phyloP scores from a whole-genome alignment of 2,797 vertebrate species.

The Enteromius mattozi region DNA sequence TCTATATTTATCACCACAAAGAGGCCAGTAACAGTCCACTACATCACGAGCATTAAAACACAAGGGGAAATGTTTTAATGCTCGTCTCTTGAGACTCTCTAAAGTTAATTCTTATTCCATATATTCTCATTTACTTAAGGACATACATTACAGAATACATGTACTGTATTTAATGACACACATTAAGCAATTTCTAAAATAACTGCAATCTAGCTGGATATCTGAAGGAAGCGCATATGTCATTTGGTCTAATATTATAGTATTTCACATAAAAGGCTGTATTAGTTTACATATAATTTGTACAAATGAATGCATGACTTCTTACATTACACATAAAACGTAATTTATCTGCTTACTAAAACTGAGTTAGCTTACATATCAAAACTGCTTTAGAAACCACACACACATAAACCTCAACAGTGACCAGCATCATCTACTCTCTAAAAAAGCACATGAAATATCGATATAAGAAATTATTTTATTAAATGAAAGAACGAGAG shows the following conservation, averaged over 20 bases:
- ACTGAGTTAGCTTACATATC: neutral
- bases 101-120: neutral
- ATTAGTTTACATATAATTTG: constrained; percentile 18
- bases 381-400: neutral
- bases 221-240: neutral
- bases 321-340: constrained; percentile 14
- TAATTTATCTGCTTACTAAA: constrained; percentile 13
- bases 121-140: neutral
- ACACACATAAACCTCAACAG: neutral
- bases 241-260: neutral
- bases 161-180: neutral
- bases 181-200: constrained; percentile 20
- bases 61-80: neutral
- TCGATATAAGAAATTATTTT: neutral
- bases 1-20: neutral
- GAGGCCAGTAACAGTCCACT: neutral
- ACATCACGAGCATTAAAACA: neutral
- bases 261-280: constrained; percentile 41
- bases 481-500: neutral
- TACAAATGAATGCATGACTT: neutral
- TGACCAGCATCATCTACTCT: neutral
- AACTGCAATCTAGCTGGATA: neutral
- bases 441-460: neutral
- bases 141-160: neutral
- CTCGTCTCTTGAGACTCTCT: neutral